Evolutionary conservation across 2,888 invertebrate species (phyloP), one percentile per base, ranked within the genome.

Genomic region (Magallana nippona): DNA sequence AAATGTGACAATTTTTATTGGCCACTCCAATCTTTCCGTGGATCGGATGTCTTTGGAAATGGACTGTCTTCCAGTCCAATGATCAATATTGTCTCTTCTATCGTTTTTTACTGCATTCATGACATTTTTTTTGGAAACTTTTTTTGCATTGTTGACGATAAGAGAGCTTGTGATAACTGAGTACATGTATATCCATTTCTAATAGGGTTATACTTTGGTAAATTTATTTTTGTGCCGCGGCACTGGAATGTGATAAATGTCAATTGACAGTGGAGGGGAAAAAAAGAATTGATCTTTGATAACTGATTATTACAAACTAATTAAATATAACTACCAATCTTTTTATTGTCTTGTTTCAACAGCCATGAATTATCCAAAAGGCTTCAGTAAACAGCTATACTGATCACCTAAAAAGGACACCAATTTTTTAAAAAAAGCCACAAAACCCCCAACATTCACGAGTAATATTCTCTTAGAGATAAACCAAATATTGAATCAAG

Each of bases 1-100:
- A 57, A 57, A 56, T 79, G 56, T 79, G 79, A 57, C 79, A 79
- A 57, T 71, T 71, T 71, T 71, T 71, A 71, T 71, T 71, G 71
- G 71, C 71, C 71, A 71, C 22, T 71, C 71, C 71, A 71, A 71
- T 71, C 71, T 71, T 71, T 15, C 71, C 22, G 1, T 71, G 71
- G 22, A 71, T 71, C 71, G 27, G 71, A 71, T 71, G 71, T 71
- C 71, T 71, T 71, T 71, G 15, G 32, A 22, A 71, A 71, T 71
- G 71, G 71, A 71, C 22, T 15, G 27, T 71, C 71, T 71, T 71
- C 27, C 27, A 71, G 71, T 27, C 71, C 27, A 27, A 27, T 13
- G 71, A 71, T 71, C 71, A 71, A 71, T 71, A 71, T 71, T 71
- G 71, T 71, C 71, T 63, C 27, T 62, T 71, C 71, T 71, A 11